Percentiles rank a stretch among this genome's conserved stretches.
Evolutionary conservation across 1,140 invertebrate species (phyloP).

Genomic region (Amyelois transitella): DNA sequence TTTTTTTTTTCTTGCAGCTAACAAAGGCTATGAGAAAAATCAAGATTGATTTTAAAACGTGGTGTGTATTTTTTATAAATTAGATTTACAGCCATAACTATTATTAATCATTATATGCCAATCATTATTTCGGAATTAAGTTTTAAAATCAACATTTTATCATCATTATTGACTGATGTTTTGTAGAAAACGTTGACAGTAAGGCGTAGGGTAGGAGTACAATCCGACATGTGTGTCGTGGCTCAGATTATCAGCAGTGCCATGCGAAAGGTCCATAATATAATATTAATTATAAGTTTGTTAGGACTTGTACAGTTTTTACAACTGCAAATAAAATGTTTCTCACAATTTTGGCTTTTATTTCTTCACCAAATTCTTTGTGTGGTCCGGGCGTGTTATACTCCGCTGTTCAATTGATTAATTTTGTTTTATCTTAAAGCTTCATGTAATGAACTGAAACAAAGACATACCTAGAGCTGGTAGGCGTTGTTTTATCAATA

Average conservation of each 20-base stretch:
- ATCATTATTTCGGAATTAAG: background rate
- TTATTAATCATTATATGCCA: background rate
- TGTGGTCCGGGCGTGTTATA: no score
- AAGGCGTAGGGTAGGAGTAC: slow-evolving; percentile 25
- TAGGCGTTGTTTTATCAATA: no score
- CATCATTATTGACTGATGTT: slow-evolving; percentile 29
- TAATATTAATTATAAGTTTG: slow-evolving; percentile 71
- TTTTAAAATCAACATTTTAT: slow-evolving; percentile 1
- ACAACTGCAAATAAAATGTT: slow-evolving; percentile 73
- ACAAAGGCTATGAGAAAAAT: no score
- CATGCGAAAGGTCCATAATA: slow-evolving; percentile 71
- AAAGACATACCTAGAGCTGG: no score
- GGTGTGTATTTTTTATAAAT: background rate
- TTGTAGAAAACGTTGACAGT: slow-evolving; percentile 25
- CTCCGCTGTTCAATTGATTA: no score
- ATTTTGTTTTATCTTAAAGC: no score
- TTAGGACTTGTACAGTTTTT: slow-evolving; percentile 74
- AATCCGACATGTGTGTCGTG: slow-evolving; percentile 35
- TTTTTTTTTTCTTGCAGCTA: no score
- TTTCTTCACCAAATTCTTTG: no score
- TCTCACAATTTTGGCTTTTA: slow-evolving; percentile 43
- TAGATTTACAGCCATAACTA: background rate
- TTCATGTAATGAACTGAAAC: no score
- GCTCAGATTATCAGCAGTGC: slow-evolving; percentile 65
- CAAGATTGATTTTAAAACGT: background rate